phyloP scores from a whole-genome alignment of 2,797 vertebrate genomes.

The Cryptoblepharus egeriae region DNA sequence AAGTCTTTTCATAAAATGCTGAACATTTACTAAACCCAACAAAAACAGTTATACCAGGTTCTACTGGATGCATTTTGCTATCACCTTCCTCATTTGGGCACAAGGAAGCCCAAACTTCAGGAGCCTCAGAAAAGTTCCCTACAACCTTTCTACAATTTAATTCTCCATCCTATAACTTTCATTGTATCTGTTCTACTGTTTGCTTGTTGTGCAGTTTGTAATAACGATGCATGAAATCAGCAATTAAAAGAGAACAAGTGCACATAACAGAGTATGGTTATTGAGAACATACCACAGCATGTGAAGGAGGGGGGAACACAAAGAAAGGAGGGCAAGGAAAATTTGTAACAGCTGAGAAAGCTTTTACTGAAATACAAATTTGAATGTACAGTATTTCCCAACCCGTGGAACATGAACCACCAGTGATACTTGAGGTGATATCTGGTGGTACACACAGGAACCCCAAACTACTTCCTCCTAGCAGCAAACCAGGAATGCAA shows the following conservation, averaged over 20 bases:
- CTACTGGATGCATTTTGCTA: background rate
- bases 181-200: background rate
- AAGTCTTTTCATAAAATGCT: background rate
- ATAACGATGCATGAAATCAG: conserved; percentile 25
- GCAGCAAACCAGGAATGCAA: too few relatives aligned
- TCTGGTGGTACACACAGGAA: too few relatives aligned
- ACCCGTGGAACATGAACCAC: too few relatives aligned
- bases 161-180: background rate
- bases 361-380: background rate
- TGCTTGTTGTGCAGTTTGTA: background rate
- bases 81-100: background rate
- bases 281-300: background rate
- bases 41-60: background rate
- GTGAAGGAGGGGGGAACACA: background rate
- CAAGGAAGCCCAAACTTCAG: too few relatives aligned
- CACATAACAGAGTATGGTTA: conserved; percentile 5
- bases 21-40: background rate
- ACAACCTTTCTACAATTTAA: background rate
- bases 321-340: background rate
- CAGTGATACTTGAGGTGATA: too few relatives aligned
- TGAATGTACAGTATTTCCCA: background rate
- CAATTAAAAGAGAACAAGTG: conserved; percentile 17
- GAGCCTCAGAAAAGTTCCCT: background rate
- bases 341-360: conserved; percentile 11
- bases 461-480: too few relatives aligned